Percentiles rank a stretch among this genome's conserved stretches.
These are phyloP conservation scores for Heterotilapia buettikoferi DNA, from an alignment of 2,113 vertebrate genomes.

Conservation along the genomic window DNA sequence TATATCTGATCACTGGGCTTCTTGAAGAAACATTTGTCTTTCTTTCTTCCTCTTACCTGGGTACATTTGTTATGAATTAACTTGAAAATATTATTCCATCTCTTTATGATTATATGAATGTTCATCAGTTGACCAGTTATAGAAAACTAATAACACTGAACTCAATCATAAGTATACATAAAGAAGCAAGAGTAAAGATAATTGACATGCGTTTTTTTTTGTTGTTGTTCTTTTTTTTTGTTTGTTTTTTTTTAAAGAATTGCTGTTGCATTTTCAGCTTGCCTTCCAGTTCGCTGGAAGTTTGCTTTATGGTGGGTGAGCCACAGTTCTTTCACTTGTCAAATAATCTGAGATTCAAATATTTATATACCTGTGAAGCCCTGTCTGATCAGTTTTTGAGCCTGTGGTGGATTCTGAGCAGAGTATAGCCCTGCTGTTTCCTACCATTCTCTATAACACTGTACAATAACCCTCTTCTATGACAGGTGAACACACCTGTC, in stretches of 20 bases:
- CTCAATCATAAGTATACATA: neutral
- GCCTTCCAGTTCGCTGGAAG: neutral
- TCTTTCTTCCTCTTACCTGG: neutral
- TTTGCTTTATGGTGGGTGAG: neutral
- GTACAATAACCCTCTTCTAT: neutral
- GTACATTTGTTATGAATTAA: neutral
- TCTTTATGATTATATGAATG: neutral
- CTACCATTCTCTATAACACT: neutral
- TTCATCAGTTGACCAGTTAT: neutral
- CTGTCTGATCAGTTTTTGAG: neutral
- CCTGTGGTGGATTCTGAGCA: neutral
- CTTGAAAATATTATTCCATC: neutral
- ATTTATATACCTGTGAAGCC: neutral
- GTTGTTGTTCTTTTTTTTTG: fast-evolving
- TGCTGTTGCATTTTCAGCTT: neutral
- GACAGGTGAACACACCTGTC: neutral
- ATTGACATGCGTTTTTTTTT: neutral
- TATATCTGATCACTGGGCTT: neutral
- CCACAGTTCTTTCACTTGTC: neutral
- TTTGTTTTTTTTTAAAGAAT: neutral
- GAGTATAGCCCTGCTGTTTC: neutral
- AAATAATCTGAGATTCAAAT: neutral
- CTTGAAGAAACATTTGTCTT: neutral
- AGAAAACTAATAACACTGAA: neutral
- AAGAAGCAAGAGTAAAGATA: neutral